These are phyloP conservation scores for Gorsachius magnificus DNA, from an alignment of 2,797 vertebrate genomes.

Conservation along the genomic window DNA sequence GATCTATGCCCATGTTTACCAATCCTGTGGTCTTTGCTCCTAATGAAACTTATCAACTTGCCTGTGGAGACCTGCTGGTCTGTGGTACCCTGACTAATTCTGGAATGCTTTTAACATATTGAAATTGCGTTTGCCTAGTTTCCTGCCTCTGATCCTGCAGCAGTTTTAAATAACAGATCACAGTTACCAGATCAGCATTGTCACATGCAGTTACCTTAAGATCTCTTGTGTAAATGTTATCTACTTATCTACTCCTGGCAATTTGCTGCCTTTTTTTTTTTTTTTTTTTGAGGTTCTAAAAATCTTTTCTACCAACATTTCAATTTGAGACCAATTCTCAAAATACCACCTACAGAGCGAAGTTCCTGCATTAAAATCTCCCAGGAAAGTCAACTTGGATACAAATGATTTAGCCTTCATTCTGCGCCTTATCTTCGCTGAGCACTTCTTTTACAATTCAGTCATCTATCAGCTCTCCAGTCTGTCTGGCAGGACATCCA, in stretches of 20 bases:
- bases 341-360: background rate
- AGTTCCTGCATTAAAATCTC: background rate
- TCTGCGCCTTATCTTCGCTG: background rate
- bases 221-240: background rate
- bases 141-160: background rate
- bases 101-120: constrained; percentile 17
- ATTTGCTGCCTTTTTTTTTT: background rate
- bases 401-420: background rate
- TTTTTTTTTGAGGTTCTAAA: background rate
- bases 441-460: background rate
- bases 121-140: background rate
- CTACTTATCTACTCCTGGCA: background rate
- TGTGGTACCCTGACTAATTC: background rate
- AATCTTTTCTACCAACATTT: background rate
- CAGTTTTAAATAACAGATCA: background rate
- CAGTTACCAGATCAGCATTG: background rate
- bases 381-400: background rate
- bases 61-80: background rate
- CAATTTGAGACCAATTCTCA: background rate
- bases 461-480: background rate
- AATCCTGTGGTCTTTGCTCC: background rate
- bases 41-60: background rate
- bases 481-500: constrained; percentile 12
- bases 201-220: background rate
- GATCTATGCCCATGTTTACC: background rate